These are phyloP conservation scores for Ataeniobius toweri DNA, from an alignment of 2,797 vertebrate species.

Conservation along the genomic window DNA sequence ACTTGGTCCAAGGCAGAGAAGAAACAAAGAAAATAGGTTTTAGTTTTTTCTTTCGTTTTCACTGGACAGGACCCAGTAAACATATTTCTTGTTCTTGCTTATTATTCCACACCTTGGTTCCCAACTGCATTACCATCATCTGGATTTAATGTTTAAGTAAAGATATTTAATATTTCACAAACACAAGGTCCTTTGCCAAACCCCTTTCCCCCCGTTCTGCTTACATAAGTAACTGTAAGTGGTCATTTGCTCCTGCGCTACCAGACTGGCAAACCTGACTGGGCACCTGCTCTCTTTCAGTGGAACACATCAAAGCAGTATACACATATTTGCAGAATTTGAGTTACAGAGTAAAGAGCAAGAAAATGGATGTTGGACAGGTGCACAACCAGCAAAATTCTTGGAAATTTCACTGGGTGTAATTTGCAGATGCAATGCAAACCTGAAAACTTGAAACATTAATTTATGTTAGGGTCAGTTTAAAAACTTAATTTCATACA, in stretches of 20 bases:
- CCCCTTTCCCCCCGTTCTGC: neutral
- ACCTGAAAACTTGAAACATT: neutral
- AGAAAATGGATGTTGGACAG: neutral
- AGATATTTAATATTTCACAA: slow-evolving; percentile 49
- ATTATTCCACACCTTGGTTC: slow-evolving; percentile 53
- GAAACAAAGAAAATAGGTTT: slow-evolving; percentile 69
- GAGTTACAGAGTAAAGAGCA: slow-evolving; percentile 23
- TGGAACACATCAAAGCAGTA: slow-evolving; percentile 12
- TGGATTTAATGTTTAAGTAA: slow-evolving; percentile 33
- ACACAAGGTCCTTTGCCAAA: slow-evolving; percentile 11
- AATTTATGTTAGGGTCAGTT: neutral
- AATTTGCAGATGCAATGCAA: neutral
- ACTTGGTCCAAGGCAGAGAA: slow-evolving; percentile 67
- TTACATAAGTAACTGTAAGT: neutral
- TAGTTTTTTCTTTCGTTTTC: slow-evolving; percentile 52
- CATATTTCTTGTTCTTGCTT: slow-evolving; percentile 17
- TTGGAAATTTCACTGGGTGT: neutral
- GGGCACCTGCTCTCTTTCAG: slow-evolving; percentile 24
- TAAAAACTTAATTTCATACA: neutral
- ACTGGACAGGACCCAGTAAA: slow-evolving; percentile 62
- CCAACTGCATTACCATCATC: slow-evolving; percentile 29
- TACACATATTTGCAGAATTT: slow-evolving; percentile 25
- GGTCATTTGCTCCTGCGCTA: slow-evolving; percentile 21
- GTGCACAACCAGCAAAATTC: slow-evolving; percentile 8
- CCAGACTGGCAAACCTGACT: slow-evolving; percentile 50